A percentile compares a stretch with the other conserved stretches of the same genome.
Evolutionary conservation across 2,797 vertebrate species (phyloP).

Genomic region (Xyrichtys novacula): DNA sequence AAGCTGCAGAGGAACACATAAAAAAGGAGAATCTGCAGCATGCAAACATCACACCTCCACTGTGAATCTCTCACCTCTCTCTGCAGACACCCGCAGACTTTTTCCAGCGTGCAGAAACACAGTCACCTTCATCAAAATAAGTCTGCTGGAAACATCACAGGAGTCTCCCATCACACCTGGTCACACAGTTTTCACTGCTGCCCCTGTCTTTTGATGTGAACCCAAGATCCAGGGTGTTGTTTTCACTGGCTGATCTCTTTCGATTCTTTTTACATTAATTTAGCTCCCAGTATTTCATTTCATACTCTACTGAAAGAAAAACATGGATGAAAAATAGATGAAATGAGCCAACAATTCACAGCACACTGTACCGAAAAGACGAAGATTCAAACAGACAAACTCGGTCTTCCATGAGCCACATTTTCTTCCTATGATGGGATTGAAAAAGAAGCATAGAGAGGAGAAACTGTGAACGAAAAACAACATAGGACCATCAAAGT

Average conservation of each 20-base stretch:
- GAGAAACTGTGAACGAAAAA: conserved; percentile 12
- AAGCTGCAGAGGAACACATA: not conserved
- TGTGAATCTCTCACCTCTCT: conserved; percentile 72
- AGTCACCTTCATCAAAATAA: conserved; percentile 27
- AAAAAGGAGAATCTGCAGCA: conserved; percentile 13
- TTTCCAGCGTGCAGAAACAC: conserved; percentile 45
- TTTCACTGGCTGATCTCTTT: not conserved
- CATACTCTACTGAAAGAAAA: conserved; percentile 12
- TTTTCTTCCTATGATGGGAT: conserved; percentile 12
- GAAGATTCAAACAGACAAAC: conserved; percentile 31
- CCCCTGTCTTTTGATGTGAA: conserved; percentile 10
- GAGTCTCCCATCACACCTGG: conserved; percentile 20
- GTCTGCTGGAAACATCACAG: conserved; percentile 31
- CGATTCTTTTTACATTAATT: not conserved
- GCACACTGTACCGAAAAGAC: conserved; percentile 5
- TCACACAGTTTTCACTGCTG: conserved; percentile 3
- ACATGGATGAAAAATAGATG: conserved; percentile 22
- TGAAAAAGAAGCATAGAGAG: conserved; percentile 29
- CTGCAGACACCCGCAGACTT: conserved; percentile 31
- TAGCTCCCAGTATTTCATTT: not conserved
- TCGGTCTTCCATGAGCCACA: conserved; percentile 5
- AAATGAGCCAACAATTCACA: conserved; percentile 4
- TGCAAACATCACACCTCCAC: conserved; percentile 62
- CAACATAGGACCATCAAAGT: conserved; percentile 19
- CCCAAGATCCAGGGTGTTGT: conserved; percentile 19